A percentile compares a stretch with the other conserved stretches of the same genome.
Conservation (phyloP, 2,113 vertebrate genomes). For the Nyctereutes procyonoides region DNA sequence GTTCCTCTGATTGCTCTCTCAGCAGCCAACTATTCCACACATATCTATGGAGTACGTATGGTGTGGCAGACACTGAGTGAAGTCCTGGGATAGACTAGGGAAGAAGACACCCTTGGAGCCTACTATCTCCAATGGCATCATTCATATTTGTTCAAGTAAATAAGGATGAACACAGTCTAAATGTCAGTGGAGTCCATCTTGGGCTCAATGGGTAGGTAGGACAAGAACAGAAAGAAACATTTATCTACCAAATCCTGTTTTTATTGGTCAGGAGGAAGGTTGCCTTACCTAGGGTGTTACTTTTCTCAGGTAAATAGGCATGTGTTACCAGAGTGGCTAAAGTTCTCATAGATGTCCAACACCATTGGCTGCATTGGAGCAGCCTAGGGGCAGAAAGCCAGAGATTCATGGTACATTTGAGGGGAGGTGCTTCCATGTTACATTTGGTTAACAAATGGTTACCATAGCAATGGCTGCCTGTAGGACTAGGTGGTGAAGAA, state of each 20-base stretch:
- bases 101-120: background rate
- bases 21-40: background rate
- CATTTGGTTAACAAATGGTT: background rate
- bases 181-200: background rate
- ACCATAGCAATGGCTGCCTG: background rate
- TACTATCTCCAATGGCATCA: background rate
- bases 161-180: background rate
- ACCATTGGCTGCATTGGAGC: background rate
- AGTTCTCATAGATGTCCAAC: background rate
- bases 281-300: background rate
- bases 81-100: background rate
- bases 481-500: background rate
- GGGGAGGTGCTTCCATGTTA: background rate
- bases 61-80: background rate
- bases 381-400: background rate
- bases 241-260: background rate
- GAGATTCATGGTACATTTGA: fast-evolving
- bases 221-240: background rate
- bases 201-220: background rate
- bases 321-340: background rate
- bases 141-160: background rate
- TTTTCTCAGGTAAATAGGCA: background rate
- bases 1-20: background rate
- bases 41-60: background rate
- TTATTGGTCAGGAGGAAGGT: background rate